Evolutionary conservation across 2,113 vertebrate genomes (phyloP).

Genomic region (Stegostoma tigrinum): DNA sequence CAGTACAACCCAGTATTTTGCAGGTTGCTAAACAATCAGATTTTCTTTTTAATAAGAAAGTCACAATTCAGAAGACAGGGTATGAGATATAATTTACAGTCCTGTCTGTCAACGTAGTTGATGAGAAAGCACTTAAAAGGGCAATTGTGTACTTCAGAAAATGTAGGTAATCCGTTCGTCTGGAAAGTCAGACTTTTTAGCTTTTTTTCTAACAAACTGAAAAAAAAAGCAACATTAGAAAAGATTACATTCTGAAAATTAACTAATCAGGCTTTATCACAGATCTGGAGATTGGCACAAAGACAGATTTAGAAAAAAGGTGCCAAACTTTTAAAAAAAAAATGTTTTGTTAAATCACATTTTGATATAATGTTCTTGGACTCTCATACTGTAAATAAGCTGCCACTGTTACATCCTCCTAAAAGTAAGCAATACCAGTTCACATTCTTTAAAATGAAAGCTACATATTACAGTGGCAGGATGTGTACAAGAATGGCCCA

Average conservation of each 20-base stretch:
- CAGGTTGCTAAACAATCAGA: neutral
- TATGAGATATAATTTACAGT: neutral
- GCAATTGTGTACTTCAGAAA: neutral
- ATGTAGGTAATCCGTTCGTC: neutral
- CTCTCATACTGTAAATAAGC: neutral
- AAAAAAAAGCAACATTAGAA: neutral
- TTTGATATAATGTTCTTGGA: neutral
- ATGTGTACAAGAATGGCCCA: neutral
- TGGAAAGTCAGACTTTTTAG: neutral
- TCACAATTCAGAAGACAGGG: neutral
- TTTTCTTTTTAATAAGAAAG: neutral
- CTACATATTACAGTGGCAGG: neutral
- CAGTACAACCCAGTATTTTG: conserved; percentile 15
- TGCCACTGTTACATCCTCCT: neutral
- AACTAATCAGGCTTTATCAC: neutral
- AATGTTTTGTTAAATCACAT: neutral
- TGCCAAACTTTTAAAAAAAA: neutral
- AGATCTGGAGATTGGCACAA: neutral
- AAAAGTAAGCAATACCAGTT: neutral
- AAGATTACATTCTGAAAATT: neutral
- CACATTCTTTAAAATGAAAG: neutral
- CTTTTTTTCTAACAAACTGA: neutral
- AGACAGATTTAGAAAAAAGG: neutral
- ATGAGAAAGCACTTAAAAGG: neutral
- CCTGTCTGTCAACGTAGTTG: neutral